Evolutionary conservation across 1,140 invertebrate genomes (phyloP).

Genomic region (Episyrphus balteatus): DNA sequence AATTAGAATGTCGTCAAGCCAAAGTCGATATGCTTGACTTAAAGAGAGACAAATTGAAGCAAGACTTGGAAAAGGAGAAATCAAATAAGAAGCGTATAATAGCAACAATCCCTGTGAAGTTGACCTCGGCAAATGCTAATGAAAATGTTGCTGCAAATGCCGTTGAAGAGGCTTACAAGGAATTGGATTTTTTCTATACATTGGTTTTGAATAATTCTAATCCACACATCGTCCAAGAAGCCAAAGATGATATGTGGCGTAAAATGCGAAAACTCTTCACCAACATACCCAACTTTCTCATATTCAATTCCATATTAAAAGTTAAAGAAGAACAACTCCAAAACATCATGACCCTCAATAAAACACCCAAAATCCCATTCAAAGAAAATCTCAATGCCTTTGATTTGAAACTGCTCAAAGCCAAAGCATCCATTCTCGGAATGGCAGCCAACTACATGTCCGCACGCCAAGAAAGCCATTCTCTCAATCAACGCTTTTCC

Average conservation of each 20-base stretch:
- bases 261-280: slow-evolving; percentile 23
- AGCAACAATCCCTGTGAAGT: slow-evolving; percentile 19
- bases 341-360: slow-evolving; percentile 17
- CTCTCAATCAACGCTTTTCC: slow-evolving; percentile 18
- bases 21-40: slow-evolving; percentile 18
- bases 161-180: slow-evolving; percentile 22
- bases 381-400: slow-evolving; percentile 16
- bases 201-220: slow-evolving; percentile 9
- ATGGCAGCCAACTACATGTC: slow-evolving; percentile 17
- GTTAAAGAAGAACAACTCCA: slow-evolving; percentile 28
- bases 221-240: slow-evolving; percentile 7
- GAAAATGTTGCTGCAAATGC: slow-evolving; percentile 16
- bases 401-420: slow-evolving; percentile 23
- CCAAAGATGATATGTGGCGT: slow-evolving; percentile 20
- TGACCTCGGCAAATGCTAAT: slow-evolving; percentile 20
- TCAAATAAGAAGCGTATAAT: slow-evolving; percentile 17
- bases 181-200: slow-evolving; percentile 21
- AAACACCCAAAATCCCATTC: not conserved
- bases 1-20: slow-evolving; percentile 11
- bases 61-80: slow-evolving; percentile 14
- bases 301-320: slow-evolving; percentile 24
- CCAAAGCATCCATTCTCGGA: slow-evolving; percentile 20
- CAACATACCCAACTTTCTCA: slow-evolving; percentile 20
- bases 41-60: slow-evolving; percentile 16
- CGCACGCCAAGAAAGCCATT: slow-evolving; percentile 14